Evolutionary conservation across 2,888 invertebrate species (phyloP).

Genomic region (Fragum whitleyi): DNA sequence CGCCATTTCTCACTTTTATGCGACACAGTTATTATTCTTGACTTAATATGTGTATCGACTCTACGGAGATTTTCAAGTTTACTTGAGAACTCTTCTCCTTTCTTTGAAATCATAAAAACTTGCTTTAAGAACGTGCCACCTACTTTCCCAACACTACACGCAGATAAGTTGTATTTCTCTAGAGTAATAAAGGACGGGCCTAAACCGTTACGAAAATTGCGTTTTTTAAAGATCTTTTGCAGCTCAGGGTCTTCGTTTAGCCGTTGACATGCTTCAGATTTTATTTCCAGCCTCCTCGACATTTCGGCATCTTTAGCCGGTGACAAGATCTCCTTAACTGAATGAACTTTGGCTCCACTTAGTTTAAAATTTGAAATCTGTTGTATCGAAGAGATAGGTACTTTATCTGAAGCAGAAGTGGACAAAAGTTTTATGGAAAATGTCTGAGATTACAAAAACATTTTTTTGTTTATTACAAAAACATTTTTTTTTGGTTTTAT

Average conservation of each 20-base stretch:
- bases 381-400: too few relatives aligned
- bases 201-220: background rate
- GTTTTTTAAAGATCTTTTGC: background rate
- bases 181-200: background rate
- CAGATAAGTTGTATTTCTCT: background rate
- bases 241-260: background rate
- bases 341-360: too few relatives aligned
- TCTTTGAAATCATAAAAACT: background rate
- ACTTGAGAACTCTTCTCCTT: conserved; percentile 1
- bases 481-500: too few relatives aligned
- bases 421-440: too few relatives aligned
- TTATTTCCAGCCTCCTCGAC: background rate
- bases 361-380: too few relatives aligned
- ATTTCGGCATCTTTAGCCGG: background rate
- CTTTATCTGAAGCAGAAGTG: too few relatives aligned
- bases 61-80: background rate
- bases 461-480: too few relatives aligned
- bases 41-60: background rate
- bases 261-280: background rate
- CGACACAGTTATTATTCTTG: background rate
- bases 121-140: background rate
- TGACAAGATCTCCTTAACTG: background rate
- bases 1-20: background rate
- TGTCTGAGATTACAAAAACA: too few relatives aligned
- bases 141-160: background rate